These are phyloP conservation scores for Silurus meridionalis DNA, from an alignment of 2,113 vertebrate genomes.

Conservation along the genomic window DNA sequence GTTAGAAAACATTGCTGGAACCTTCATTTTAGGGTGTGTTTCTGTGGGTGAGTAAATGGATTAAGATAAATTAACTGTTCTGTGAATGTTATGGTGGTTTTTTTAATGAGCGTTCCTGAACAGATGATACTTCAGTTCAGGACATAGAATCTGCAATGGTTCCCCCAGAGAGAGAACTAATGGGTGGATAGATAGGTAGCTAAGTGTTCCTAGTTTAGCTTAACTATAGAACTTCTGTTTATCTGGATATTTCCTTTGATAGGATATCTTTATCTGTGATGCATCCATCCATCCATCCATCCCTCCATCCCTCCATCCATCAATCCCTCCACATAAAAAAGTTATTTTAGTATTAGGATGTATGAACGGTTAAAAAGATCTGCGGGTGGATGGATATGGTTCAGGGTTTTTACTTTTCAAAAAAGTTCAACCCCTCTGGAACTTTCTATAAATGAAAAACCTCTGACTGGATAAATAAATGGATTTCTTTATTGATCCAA, in stretches of 20 bases:
- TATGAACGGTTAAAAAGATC: neutral
- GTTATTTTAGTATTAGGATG: neutral
- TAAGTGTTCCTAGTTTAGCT: too few relatives aligned
- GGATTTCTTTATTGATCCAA: neutral
- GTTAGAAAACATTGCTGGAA: neutral
- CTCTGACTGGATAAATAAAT: neutral
- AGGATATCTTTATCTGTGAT: too few relatives aligned
- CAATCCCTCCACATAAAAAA: too few relatives aligned
- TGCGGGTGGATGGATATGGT: neutral
- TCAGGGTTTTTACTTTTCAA: neutral
- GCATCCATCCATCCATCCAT: too few relatives aligned
- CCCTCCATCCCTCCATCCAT: too few relatives aligned
- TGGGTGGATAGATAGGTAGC: too few relatives aligned
- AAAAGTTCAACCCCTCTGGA: neutral
- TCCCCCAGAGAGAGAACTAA: neutral
- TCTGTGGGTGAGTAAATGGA: neutral
- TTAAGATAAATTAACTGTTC: neutral
- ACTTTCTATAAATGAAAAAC: neutral
- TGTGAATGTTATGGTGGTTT: neutral
- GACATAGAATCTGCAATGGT: neutral
- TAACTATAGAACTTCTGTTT: too few relatives aligned
- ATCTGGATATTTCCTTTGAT: too few relatives aligned
- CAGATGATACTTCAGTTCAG: too few relatives aligned
- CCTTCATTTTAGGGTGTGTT: neutral
- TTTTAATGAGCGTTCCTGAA: neutral